These are phyloP conservation scores for Drosophila lacteicornis DNA, from an alignment of 1,140 invertebrate genomes.

Conservation along the genomic window DNA sequence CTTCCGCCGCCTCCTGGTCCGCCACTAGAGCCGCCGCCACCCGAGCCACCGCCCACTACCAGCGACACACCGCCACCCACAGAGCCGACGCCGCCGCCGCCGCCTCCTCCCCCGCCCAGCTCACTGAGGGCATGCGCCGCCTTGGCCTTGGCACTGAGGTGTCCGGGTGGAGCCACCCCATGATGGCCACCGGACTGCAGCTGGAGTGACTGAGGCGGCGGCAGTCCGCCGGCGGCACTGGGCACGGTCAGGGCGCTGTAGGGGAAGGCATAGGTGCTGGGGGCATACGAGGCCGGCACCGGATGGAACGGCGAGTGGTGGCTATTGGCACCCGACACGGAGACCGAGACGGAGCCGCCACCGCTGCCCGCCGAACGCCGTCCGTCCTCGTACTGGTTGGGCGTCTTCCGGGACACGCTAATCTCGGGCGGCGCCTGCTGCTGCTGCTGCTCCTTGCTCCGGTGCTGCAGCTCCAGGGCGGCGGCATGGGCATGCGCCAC, in stretches of 20 bases:
- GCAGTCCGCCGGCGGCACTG: conserved; percentile 63
- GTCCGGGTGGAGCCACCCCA: conserved; percentile 54
- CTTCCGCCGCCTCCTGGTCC: conserved; percentile 7
- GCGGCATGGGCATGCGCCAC: conserved; percentile 47
- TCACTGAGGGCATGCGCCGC: conserved; percentile 59
- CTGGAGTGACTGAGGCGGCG: conserved; percentile 56
- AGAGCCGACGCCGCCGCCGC: conserved; percentile 11
- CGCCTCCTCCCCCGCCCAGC: conserved; percentile 20
- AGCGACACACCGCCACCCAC: conserved; percentile 46
- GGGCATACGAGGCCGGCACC: conserved; percentile 66
- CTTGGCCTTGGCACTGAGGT: conserved; percentile 79
- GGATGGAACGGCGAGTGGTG: conserved; percentile 65
- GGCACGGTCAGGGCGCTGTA: conserved; percentile 87
- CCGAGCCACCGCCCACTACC: conserved; percentile 24
- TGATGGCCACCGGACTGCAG: conserved; percentile 39
- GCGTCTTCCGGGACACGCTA: conserved; percentile 54
- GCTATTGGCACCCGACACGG: conserved; percentile 67
- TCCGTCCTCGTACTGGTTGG: conserved; percentile 72
- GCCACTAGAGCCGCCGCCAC: conserved; percentile 71
- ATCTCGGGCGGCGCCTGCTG: conserved; percentile 44
- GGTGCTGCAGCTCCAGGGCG: conserved; percentile 59
- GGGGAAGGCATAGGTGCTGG: conserved; percentile 87
- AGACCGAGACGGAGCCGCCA: conserved; percentile 24
- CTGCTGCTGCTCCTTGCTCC: conserved; percentile 41
- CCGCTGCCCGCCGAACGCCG: conserved; percentile 60